These are phyloP conservation scores for Neotoxoptera formosana DNA, from an alignment of 1,140 invertebrate species.

Conservation along the genomic window DNA sequence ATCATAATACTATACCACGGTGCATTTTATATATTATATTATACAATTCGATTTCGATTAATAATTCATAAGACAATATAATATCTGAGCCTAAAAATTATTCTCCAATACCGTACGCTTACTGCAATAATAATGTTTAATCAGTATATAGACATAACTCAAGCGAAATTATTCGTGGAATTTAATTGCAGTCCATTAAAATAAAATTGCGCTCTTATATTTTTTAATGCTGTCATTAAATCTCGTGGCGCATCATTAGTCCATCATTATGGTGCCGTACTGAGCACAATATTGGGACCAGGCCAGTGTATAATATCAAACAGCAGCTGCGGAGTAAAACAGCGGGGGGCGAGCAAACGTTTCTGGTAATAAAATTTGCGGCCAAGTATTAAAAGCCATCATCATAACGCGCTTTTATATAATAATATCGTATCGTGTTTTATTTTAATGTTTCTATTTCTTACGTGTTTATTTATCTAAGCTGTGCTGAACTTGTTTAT, in stretches of 20 bases:
- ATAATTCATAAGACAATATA: neutral
- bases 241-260: neutral
- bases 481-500: neutral
- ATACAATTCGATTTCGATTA: neutral
- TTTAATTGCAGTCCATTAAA: conserved; percentile 3
- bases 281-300: neutral
- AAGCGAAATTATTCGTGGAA: neutral
- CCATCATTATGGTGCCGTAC: neutral
- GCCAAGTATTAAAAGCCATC: neutral
- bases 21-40: neutral
- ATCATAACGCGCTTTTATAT: neutral
- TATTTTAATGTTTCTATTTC: conserved; percentile 11
- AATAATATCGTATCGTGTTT: neutral
- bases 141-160: neutral
- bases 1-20: neutral
- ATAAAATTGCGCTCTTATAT: neutral
- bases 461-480: neutral
- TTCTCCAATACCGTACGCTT: neutral
- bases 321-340: neutral
- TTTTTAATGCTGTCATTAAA: neutral
- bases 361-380: neutral
- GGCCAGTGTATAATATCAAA: neutral
- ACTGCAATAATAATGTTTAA: neutral
- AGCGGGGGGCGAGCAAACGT: neutral
- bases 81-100: neutral